Base-by-base conservation (phyloP, 2,888 invertebrate genomes). In the Bedellia somnulentella region DNA sequence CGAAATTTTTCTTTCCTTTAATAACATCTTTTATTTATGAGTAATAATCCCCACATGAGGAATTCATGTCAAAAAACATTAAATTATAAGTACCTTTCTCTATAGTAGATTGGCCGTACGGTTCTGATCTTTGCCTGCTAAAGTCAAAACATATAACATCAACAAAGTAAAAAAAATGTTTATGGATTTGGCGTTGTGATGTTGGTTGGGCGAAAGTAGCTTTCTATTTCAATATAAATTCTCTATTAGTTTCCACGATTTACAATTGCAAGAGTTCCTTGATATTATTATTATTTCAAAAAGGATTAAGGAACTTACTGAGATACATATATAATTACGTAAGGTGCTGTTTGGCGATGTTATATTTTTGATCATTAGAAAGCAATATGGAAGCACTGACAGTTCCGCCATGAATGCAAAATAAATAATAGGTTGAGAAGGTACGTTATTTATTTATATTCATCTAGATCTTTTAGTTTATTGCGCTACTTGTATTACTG, bases 321-420 rank as follows among this genome's bases (percentile, higher is more conserved):
- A 18, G 18, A 5, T 6, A 18, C 5, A 9, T 18, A 5, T 18
- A 6, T 6, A 18, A 18, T 18, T 6, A 6, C 18, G n/a, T n/a
- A 18, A 18, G 18, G 5, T 18, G 18, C n/a, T n/a, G n/a, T n/a
- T n/a, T n/a, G n/a, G n/a, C n/a, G n/a, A n/a, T n/a, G n/a, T n/a
- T n/a, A n/a, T n/a, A n/a, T n/a, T n/a, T n/a, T n/a, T n/a, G 17
- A 28, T 28, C 22, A 13, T 13, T 66, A 75, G 76, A 76, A 76
- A 76, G 76, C 76, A 77, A 76, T 76, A 77, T 77, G 76, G 76
- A 75, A 76, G 76, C 70, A 56, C 57, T 76, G 76, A 77, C 76
- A 77, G 76, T 77, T 77, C 76, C 76, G 76, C 76, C 76, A 77
- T 77, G 76, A 76, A 77, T 71, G 75, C 76, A 75, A 75, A 75